These are phyloP conservation scores for Megamerina dolium DNA, from an alignment of 2,888 invertebrate species.

Conservation along the genomic window DNA sequence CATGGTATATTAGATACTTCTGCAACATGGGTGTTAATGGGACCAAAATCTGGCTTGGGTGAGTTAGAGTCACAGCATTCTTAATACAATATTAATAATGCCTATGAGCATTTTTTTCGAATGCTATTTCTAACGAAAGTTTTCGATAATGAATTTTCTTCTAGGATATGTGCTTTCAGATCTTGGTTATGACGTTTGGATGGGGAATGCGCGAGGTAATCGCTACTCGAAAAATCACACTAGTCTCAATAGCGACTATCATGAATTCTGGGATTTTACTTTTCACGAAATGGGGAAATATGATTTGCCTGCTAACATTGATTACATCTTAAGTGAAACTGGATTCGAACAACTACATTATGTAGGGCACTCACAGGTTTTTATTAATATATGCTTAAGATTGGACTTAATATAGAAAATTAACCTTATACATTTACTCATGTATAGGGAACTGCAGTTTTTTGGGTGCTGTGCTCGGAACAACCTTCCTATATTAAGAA, in stretches of 20 bases:
- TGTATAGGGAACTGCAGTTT: conserved; percentile 57
- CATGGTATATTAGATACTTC: conserved; percentile 71
- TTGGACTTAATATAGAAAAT: background rate
- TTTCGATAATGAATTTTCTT: conserved; percentile 1
- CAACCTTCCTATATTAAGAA: conserved; percentile 53
- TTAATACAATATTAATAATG: no score
- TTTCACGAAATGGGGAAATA: conserved; percentile 68
- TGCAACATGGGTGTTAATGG: conserved; percentile 68
- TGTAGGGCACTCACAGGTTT: conserved; percentile 73
- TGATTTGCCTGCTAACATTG: conserved; percentile 79
- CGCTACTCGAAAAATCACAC: conserved; percentile 48
- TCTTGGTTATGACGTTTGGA: conserved; percentile 49
- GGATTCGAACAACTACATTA: conserved; percentile 63
- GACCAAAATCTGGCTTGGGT: conserved; percentile 64
- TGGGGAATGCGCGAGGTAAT: conserved; percentile 49
- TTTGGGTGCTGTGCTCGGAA: conserved; percentile 54
- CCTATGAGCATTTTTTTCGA: background rate
- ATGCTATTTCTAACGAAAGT: background rate
- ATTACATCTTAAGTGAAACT: conserved; percentile 60
- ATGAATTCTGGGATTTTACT: conserved; percentile 60
- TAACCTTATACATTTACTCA: no score
- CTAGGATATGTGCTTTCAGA: conserved; percentile 49
- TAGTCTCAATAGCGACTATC: conserved; percentile 40
- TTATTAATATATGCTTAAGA: no score
- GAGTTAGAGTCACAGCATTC: conserved; percentile 13